A percentile compares a stretch with the other conserved stretches of the same genome.
These are phyloP conservation scores for Pachyramphus minor DNA, from an alignment of 2,113 vertebrate genomes.

Conservation along the genomic window DNA sequence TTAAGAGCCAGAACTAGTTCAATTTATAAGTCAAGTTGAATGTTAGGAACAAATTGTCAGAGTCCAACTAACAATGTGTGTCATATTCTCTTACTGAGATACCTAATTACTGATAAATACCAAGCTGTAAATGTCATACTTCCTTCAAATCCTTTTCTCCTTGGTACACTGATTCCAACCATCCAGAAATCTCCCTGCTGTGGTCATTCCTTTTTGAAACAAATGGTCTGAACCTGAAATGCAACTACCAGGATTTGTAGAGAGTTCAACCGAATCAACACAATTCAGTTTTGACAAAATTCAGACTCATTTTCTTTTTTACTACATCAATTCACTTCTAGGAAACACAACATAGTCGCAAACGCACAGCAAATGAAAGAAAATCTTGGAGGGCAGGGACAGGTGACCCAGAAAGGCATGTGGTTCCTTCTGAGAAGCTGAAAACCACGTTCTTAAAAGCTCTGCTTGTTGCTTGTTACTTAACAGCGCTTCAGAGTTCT, in stretches of 20 bases:
- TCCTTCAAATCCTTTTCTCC: neutral
- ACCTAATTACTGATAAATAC: neutral
- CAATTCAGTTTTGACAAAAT: neutral
- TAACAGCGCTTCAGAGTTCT: neutral
- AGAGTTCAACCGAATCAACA: neutral
- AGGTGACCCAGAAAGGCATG: neutral
- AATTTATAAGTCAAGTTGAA: conserved; percentile 41
- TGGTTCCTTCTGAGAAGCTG: neutral
- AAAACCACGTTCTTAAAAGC: conserved; percentile 53
- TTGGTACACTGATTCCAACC: neutral
- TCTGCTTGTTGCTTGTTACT: conserved; percentile 10
- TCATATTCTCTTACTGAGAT: neutral
- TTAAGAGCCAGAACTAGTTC: conserved; percentile 65
- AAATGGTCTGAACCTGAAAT: neutral
- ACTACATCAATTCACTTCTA: neutral
- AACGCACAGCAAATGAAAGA: neutral
- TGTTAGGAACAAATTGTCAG: neutral
- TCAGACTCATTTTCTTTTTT: neutral
- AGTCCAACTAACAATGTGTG: neutral
- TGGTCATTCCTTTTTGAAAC: neutral
- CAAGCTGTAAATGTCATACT: neutral
- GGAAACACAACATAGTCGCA: neutral
- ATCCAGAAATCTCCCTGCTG: neutral
- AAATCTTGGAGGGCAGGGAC: neutral
- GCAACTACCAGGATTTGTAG: neutral